These are phyloP conservation scores for Dysmachus trigonus DNA, from an alignment of 2,888 invertebrate species.

Conservation along the genomic window DNA sequence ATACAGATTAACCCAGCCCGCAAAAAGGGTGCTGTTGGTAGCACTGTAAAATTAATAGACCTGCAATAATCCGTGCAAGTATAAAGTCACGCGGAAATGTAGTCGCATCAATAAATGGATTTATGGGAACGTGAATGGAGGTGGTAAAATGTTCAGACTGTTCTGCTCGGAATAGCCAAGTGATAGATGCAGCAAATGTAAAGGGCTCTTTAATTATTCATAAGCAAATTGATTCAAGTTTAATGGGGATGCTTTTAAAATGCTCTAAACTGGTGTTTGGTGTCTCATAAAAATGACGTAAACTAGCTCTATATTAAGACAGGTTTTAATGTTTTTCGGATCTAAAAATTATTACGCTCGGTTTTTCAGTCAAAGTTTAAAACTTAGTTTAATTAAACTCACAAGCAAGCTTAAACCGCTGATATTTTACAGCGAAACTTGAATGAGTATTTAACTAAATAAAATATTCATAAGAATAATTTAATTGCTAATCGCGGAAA, in stretches of 20 bases:
- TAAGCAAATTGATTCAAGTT: background rate
- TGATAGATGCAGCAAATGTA: background rate
- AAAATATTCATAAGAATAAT: too few relatives aligned
- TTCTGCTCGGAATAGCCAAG: background rate
- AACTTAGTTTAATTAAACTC: too few relatives aligned
- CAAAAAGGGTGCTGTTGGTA: background rate
- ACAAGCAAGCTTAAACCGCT: too few relatives aligned
- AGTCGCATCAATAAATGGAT: background rate
- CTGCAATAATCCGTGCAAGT: background rate
- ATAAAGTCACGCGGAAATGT: background rate
- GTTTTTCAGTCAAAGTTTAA: too few relatives aligned
- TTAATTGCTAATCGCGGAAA: too few relatives aligned
- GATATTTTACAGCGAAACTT: too few relatives aligned
- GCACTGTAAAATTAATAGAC: background rate
- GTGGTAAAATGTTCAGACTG: background rate
- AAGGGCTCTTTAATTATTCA: background rate
- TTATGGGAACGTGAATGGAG: too few relatives aligned
- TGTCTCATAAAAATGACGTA: background rate
- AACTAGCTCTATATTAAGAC: background rate
- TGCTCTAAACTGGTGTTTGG: too few relatives aligned
- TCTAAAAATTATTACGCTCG: too few relatives aligned
- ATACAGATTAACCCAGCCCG: background rate
- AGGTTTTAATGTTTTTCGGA: background rate
- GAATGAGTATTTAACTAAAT: too few relatives aligned
- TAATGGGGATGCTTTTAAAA: too few relatives aligned